Base-by-base conservation (phyloP, 2,888 invertebrate species). In the Tipula vernalis region DNA sequence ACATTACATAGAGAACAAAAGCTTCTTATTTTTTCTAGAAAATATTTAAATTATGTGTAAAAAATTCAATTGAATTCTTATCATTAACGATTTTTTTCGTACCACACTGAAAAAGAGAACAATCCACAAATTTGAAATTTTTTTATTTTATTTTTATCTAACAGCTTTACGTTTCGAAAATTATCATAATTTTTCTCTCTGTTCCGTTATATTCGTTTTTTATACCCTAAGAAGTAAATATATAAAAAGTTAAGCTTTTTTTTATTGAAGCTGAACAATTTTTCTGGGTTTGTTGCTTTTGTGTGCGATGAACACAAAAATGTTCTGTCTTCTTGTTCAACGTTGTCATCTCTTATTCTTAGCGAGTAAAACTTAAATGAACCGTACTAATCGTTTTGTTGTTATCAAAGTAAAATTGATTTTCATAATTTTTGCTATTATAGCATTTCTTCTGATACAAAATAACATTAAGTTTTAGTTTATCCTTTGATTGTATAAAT, bases 51-150 rank as follows among this genome's bases (percentile, higher is more conserved):
- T 71, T 71, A 71, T 71, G 71, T 71, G 71, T 71, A 71, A 71
- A 71, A 71, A 71, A 71, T 71, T 71, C 71, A 71, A 71, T 71
- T 71, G 71, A 71, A 71, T 71, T 71, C 71, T 71, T 71, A 71
- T 71, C 71, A 71, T 71, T 71, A 71, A 71, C 71, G 71, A 71
- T 71, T 71, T 71, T n/a, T 71, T 28, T 28, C 71, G 12, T 71
- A 71, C 71, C 71, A 71, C 18, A 71, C 28, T 71, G 71, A 10
- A 71, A 71, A n/a, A 71, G 71, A 12, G 71, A 71, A 71, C 18
- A 28, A 28, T 71, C 28, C 28, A 12, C 28, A 71, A 71, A 12
- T 71, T 57, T 71, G 0, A 71, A 51, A 15, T 51, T 51, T 71
- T 8, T 10, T 18, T 28, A 28, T 28, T 28, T 28, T 28, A 1